Percentiles rank a stretch among this genome's conserved stretches.
Conservation (phyloP, 2,888 invertebrate species). For the Therioaphis trifolii region DNA sequence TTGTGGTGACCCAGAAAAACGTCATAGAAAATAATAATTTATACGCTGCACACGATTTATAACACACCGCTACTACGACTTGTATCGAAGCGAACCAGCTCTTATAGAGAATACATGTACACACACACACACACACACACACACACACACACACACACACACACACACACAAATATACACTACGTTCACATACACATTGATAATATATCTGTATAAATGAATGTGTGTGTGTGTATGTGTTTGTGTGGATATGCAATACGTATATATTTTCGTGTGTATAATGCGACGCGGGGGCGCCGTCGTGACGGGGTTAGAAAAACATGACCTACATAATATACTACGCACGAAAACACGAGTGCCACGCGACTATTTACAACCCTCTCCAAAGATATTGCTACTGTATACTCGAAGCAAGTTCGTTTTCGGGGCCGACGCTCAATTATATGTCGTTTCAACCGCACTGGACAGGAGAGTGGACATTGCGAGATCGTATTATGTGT, state of each 20-base stretch:
- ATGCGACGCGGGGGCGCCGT: conserved; percentile 23
- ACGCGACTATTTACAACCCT: conserved; percentile 41
- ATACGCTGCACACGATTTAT: conserved; percentile 42
- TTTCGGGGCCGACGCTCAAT: conserved; percentile 8
- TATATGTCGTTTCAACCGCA: conserved; percentile 6
- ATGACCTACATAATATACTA: conserved; percentile 51
- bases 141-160: too few relatives aligned
- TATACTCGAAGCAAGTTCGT: background rate
- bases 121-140: conserved; percentile 3
- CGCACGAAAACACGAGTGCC: conserved; percentile 2
- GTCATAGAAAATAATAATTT: conserved; percentile 25
- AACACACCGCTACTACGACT: background rate
- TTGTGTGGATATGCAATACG: too few relatives aligned
- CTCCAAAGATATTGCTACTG: background rate
- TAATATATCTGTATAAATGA: background rate
- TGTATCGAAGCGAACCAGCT: background rate
- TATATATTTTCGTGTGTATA: background rate
- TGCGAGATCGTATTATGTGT: background rate
- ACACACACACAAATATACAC: too few relatives aligned
- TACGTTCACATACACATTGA: background rate
- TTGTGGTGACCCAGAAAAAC: background rate
- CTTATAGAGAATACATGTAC: background rate
- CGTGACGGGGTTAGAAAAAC: conserved; percentile 48
- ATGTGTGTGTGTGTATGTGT: background rate
- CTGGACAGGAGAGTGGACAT: background rate